Base-by-base conservation (phyloP, 2,888 invertebrate species). In the Tachina grossa region DNA sequence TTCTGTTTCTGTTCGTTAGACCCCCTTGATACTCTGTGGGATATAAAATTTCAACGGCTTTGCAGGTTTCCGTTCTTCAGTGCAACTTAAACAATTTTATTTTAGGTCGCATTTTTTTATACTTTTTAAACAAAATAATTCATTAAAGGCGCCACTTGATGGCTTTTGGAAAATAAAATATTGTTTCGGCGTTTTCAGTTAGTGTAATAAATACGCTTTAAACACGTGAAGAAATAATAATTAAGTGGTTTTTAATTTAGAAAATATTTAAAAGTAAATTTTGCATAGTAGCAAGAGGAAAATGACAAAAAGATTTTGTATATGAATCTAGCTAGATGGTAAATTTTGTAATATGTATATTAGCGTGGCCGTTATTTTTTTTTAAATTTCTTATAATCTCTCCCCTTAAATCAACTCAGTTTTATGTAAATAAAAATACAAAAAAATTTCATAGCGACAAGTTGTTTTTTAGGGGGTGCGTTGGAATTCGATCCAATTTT, bases 11-110 rank as follows among this genome's bases (percentile, higher is more conserved):
- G 13, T 55, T 43, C 57, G 22, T 57, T 39, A 68, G 81, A 81
- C 84, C 84, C 74, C 84, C 78, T 75, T 57, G 78, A 69, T 74
- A 79, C 85, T 78, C 78, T 59, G 82, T 82, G 85, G 85, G 81
- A 76, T 78, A 81, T 85, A 85, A 65, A 45, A 79, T 85, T 85
- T 79, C 85, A 82, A 85, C 85, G 75, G 66, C 82, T 75, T 85
- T 75, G 78, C 82, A 85, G 85, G 78, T 82, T 85, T 78, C 55
- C 74, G 74, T 78, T 77, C 74, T 71, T 65, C 31, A 63, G 16
- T 45, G 39, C 61, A 59, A 78, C 10, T 69, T 59, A 11, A 53
- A 53, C 66, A 53, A 55, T 68, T 76, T 59, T 71, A 49, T 68
- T 66, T 72, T 65, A 47, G 14, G 13, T 39, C 59, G 71, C 13